These are phyloP conservation scores for Timema podura DNA, from an alignment of 2,888 invertebrate genomes.

Conservation along the genomic window DNA sequence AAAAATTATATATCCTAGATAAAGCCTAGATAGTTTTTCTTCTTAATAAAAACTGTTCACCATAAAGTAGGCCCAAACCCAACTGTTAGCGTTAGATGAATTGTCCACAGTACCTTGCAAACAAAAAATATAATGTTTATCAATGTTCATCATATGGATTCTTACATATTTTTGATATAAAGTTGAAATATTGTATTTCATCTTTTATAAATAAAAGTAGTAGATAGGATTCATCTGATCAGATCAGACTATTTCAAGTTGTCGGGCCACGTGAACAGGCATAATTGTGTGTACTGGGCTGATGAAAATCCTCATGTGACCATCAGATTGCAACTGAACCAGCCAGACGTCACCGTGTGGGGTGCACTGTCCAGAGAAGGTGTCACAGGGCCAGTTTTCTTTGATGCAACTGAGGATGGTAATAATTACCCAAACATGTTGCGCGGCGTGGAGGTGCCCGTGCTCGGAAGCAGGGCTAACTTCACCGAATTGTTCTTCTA, in stretches of 20 bases:
- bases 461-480: constrained; percentile 10
- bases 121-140: too few species aligned
- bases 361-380: constrained; percentile 6
- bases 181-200: too few species aligned
- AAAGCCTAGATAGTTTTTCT: too few species aligned
- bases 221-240: neutral
- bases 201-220: too few species aligned
- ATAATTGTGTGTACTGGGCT: neutral
- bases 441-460: neutral
- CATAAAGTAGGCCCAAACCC: too few species aligned
- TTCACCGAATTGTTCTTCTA: constrained; percentile 12
- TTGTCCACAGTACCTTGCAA: too few species aligned
- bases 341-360: neutral
- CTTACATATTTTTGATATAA: too few species aligned
- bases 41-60: too few species aligned
- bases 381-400: constrained; percentile 11
- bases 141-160: too few species aligned
- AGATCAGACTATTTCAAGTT: neutral
- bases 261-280: neutral
- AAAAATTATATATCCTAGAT: too few species aligned
- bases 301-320: neutral
- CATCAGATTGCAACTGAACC: neutral
- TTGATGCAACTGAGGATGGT: constrained; percentile 12
- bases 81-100: too few species aligned
- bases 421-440: constrained; percentile 13